A percentile compares a stretch with the other conserved stretches of the same genome.
These are phyloP conservation scores for Bryconaethiops microstoma DNA, from an alignment of 2,797 vertebrate species.

Conservation along the genomic window DNA sequence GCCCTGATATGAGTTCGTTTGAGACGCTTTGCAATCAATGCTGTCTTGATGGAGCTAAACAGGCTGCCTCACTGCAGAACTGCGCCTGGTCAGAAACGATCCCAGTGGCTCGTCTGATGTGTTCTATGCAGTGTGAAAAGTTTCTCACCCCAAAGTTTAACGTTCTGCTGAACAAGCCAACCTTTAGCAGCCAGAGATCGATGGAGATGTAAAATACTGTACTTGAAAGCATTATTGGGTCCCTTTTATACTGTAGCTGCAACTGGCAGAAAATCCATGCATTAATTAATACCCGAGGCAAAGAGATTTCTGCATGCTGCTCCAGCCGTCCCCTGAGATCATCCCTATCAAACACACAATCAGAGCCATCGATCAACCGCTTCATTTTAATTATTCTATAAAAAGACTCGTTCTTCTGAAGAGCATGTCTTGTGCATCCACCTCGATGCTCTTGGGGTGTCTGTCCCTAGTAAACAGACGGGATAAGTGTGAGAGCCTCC, in stretches of 20 bases:
- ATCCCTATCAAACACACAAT: conserved; percentile 55
- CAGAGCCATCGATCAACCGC: conserved; percentile 54
- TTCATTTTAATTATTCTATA: conserved; percentile 61
- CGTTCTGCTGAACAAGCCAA: conserved; percentile 44
- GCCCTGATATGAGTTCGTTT: background rate
- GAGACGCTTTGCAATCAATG: background rate
- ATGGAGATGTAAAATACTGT: conserved; percentile 60
- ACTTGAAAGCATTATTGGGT: conserved; percentile 56
- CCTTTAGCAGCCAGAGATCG: conserved; percentile 45
- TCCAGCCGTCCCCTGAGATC: conserved; percentile 39
- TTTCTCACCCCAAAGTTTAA: conserved; percentile 48
- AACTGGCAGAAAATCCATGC: conserved; percentile 60
- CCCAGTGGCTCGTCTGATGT: background rate
- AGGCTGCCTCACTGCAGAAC: conserved; percentile 31
- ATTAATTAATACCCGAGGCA: conserved; percentile 60
- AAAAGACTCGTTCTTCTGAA: conserved; percentile 52
- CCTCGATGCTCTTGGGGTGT: background rate
- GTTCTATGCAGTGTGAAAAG: conserved; percentile 36
- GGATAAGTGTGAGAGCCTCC: background rate
- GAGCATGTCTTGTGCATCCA: conserved; percentile 13
- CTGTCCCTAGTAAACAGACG: background rate
- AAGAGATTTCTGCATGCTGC: conserved; percentile 40
- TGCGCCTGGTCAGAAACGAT: background rate
- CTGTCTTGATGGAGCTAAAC: background rate
- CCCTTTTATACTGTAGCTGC: conserved; percentile 36